These are phyloP conservation scores for Dicerorhinus sumatrensis DNA, from an alignment of 2,113 vertebrate species.

Conservation along the genomic window DNA sequence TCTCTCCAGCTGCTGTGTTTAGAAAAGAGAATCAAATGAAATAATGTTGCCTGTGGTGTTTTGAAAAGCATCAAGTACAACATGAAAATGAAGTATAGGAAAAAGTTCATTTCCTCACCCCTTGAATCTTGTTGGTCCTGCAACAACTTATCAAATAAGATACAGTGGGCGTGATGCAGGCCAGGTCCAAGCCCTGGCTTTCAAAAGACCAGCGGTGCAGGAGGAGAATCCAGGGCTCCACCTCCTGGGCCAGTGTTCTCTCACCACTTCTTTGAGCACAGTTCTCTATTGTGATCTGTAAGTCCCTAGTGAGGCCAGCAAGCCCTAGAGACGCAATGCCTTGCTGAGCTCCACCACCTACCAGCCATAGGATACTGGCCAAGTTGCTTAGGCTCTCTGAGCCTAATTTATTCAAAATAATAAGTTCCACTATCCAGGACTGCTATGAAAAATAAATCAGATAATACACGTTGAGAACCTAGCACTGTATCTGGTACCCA, in stretches of 20 bases:
- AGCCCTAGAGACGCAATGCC: neutral
- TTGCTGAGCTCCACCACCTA: neutral
- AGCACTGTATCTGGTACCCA: neutral
- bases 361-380: rapidly evolving
- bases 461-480: neutral
- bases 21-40: neutral
- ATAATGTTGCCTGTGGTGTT: neutral
- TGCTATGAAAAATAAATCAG: neutral
- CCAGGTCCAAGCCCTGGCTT: neutral
- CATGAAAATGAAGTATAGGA: neutral
- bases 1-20: neutral
- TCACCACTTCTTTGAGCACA: no score
- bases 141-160: neutral
- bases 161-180: rapidly evolving
- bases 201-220: neutral
- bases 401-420: neutral
- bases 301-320: neutral
- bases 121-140: neutral
- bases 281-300: neutral
- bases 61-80: neutral
- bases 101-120: neutral
- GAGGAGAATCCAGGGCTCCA: neutral
- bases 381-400: neutral
- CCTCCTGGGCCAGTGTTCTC: neutral
- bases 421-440: neutral